phyloP scores from a whole-genome alignment of 2,113 vertebrate species.

The Engystomops pustulosus region DNA sequence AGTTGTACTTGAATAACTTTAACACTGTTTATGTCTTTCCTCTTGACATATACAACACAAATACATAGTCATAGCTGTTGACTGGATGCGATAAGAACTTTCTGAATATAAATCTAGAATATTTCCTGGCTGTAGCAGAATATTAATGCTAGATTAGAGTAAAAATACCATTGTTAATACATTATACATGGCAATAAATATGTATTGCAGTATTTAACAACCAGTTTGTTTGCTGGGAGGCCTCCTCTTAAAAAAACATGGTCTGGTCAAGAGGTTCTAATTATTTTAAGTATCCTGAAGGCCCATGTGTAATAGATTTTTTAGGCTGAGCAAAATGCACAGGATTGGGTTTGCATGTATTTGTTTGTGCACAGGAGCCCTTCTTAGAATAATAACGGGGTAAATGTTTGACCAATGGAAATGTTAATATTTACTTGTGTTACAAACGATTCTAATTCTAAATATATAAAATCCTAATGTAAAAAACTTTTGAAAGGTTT shows the following conservation, averaged over 20 bases:
- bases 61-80: neutral
- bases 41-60: neutral
- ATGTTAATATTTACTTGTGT: no score
- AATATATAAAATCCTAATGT: neutral
- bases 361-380: neutral
- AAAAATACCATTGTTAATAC: constrained; percentile 46
- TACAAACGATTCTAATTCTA: neutral
- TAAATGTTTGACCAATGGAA: neutral
- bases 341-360: neutral
- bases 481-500: no score
- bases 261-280: constrained; percentile 28
- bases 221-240: neutral
- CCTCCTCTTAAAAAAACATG: neutral
- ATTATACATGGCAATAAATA: constrained; percentile 53
- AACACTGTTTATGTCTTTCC: neutral
- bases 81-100: neutral
- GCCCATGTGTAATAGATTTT: constrained; percentile 24
- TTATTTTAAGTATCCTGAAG: constrained; percentile 14
- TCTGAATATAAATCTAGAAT: neutral
- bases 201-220: constrained; percentile 35
- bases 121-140: neutral
- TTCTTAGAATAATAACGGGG: neutral
- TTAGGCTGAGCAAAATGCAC: no score
- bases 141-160: constrained; percentile 6
- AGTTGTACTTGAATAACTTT: neutral